Evolutionary conservation across 2,888 invertebrate species (phyloP), one percentile per base, ranked within the genome.

Genomic region (Seladonia tumulorum): DNA sequence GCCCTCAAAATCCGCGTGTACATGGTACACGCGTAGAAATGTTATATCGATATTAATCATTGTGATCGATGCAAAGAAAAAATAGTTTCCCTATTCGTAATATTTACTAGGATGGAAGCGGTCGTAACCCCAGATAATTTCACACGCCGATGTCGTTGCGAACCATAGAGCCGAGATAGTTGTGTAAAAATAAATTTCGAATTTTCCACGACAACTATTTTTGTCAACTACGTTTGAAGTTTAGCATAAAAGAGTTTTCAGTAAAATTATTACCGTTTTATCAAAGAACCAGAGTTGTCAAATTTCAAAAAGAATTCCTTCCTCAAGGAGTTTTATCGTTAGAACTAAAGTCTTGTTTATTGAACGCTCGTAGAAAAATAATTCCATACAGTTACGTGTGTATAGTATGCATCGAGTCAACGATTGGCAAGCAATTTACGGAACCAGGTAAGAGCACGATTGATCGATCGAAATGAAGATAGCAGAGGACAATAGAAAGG

Each of bases 91-190:
- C 39, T 45, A 22, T 71, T 39, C 12, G 63, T 57, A 74, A 29
- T 45, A 45, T 22, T 4, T 7, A 35, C 10, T n/a, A 18, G 70
- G 49, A 60, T 25, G 16, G 60, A 25, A 25, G 60, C 25, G 60
- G 25, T 75, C 74, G 2, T 74, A 22, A 63, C 22, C 84, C n/a
- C 5, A 14, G 49, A 77, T 74, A 77, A 84, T 68, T 68, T 53
- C 10, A 53, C 53, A 53, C n/a, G 53, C 2, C 35, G 12, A 22
- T 47, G 29, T 66, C 53, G 68, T 60, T 70, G 35, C 16, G 22
- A 7, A 22, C 14, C 39, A 5, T 53, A 16, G 3, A 18, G n/a
- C 76, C 45, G 3, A 29, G n/a, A 73, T 66, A 29, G 72, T 39
- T 47, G 35, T 16, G 18, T 1, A 47, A 63, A n/a, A 16, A 60